Conservation (phyloP, 2,797 vertebrate genomes). For the Hozukius guyotensis region DNA sequence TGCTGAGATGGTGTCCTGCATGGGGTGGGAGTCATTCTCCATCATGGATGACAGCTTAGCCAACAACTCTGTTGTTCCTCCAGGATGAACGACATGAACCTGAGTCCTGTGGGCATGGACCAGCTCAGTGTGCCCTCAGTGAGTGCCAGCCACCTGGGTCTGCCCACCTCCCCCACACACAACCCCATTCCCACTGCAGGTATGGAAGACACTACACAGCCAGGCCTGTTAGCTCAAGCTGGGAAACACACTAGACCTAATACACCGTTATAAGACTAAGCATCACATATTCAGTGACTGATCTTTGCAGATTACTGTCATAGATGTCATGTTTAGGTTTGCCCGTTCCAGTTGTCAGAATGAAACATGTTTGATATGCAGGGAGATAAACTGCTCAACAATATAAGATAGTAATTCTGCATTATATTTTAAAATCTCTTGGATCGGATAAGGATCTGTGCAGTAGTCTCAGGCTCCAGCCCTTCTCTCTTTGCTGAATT, state of each 20-base stretch:
- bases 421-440: neutral
- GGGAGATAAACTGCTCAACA: neutral
- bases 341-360: no score
- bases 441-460: no score
- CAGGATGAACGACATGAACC: constrained; percentile 99
- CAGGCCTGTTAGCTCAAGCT: neutral
- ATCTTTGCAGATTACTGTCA: neutral
- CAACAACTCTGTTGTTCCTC: neutral
- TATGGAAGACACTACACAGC: constrained; percentile 53
- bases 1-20: no score
- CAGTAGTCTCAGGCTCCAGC: no score
- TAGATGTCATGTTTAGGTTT: neutral
- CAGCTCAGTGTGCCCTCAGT: constrained; percentile 95
- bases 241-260: neutral
- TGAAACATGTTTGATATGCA: no score
- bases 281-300: no score
- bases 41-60: no score
- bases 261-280: neutral
- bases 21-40: no score
- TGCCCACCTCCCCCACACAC: constrained; percentile 95
- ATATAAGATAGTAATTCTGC: neutral
- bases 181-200: constrained; percentile 92
- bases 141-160: constrained; percentile 92
- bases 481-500: neutral
- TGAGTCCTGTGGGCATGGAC: constrained; percentile 98